Evolutionary conservation across 1,140 invertebrate genomes (phyloP), one percentile per base, ranked within the genome.

Genomic region (Littorina saxatilis): DNA sequence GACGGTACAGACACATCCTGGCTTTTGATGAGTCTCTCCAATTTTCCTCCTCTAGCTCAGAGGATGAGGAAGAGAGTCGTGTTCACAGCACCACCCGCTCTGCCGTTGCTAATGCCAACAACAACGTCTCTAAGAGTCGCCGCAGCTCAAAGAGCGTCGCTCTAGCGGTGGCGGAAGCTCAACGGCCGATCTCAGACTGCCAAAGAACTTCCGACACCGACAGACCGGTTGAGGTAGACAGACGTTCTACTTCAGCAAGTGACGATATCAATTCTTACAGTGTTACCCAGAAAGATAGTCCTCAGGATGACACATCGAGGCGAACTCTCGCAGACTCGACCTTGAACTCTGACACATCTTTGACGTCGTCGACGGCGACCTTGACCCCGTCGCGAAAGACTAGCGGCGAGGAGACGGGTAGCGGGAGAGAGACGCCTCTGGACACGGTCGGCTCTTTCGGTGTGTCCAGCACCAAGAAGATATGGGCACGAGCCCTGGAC

Each of bases 1-100:
- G 80, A 40, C 70, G 85, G 15, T 87, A 86, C 74, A 84, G 83
- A 76, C 86, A 88, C 74, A 84, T 87, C 29, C 70, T 87, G 7
- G 15, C 83, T 82, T n/a, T 23, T 74, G 29, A 82, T 79, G 55
- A 43, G 15, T 58, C 76, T 2, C 40, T 50, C 9, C 4, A 47
- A 5, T 17, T 47, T 47, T 47, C 43, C 43, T 47, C 43, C 43
- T n/a, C n/a, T n/a, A 47, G 43, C 17, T 47, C 43, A 0, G 70
- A 73, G 20, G 40, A 50, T 27, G 66, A 39, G 4, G n/a, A 58
- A 39, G 66, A 68, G 7, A 27, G 39, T 15, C 32, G 20, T 0
- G 11, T 1, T 1, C 4, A 50, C 47, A 20, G 58, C 20, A 29
- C 27, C 58, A 11, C 58, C 7, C 9, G 7, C 9, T 13, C 58